phyloP scores from a whole-genome alignment of 2,113 vertebrate species.

The Mungos mungo region DNA sequence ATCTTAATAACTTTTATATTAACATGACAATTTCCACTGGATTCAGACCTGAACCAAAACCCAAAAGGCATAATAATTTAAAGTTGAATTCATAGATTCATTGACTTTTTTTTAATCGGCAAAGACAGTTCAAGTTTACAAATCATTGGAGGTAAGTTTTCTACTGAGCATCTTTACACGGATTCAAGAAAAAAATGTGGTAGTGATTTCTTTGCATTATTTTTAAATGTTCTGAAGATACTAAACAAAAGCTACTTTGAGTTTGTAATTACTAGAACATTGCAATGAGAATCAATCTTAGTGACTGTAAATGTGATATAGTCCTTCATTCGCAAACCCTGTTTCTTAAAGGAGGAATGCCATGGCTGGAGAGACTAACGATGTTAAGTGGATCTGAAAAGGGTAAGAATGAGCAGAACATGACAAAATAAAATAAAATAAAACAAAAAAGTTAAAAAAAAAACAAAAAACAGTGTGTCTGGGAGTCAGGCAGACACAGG shows the following conservation, averaged over 20 bases:
- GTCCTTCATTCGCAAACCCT: background rate
- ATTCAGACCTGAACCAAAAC: background rate
- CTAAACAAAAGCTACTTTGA: background rate
- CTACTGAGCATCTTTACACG: background rate
- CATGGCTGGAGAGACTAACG: background rate
- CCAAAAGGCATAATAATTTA: background rate
- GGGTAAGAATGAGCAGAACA: background rate
- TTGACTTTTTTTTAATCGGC: background rate
- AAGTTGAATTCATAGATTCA: background rate
- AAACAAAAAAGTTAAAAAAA: background rate
- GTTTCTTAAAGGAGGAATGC: background rate
- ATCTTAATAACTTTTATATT: background rate
- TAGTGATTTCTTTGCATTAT: background rate
- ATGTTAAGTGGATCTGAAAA: background rate
- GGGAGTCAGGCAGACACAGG: background rate
- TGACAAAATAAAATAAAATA: background rate
- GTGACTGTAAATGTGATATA: accelerated
- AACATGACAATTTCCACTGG: background rate
- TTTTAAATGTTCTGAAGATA: background rate
- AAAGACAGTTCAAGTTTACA: background rate
- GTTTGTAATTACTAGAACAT: background rate
- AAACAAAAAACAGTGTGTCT: background rate
- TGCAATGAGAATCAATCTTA: background rate
- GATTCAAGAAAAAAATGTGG: background rate
- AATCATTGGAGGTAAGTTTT: background rate